Evolutionary conservation across 2,113 vertebrate species (phyloP).

Genomic region (Crotalus viridis): DNA sequence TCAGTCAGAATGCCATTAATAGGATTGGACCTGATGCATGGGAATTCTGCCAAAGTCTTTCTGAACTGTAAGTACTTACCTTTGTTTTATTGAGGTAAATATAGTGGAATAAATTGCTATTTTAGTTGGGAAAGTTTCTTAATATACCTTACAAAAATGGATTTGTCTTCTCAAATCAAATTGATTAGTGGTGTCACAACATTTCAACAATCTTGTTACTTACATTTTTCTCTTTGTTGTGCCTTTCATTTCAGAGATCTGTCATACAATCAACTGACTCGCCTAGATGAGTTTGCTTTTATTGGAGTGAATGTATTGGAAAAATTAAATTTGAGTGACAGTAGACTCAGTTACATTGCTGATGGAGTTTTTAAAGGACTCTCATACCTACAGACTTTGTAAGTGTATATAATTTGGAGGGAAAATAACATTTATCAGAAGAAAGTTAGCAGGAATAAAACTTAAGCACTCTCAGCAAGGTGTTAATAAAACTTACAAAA

Average conservation of each 20-base stretch:
- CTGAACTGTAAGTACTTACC: slow-evolving; percentile 87
- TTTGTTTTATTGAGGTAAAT: slow-evolving; percentile 26
- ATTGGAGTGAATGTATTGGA: slow-evolving; percentile 85
- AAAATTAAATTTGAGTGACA: slow-evolving; percentile 89
- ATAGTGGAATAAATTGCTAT: slow-evolving; percentile 11
- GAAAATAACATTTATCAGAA: not conserved
- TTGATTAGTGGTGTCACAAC: slow-evolving; percentile 21
- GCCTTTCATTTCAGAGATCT: slow-evolving; percentile 78
- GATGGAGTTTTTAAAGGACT: slow-evolving; percentile 90
- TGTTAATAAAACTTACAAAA: not conserved
- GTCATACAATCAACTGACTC: slow-evolving; percentile 91
- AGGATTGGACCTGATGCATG: slow-evolving; percentile 91
- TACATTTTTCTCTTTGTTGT: slow-evolving; percentile 21
- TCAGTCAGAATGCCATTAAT: slow-evolving; percentile 88
- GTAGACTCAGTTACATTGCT: slow-evolving; percentile 87
- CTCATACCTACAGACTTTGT: slow-evolving; percentile 85
- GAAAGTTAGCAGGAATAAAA: not conserved
- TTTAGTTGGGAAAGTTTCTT: slow-evolving; percentile 16
- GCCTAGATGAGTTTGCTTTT: slow-evolving; percentile 90
- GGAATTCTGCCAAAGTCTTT: slow-evolving; percentile 96
- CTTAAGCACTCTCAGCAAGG: not conserved
- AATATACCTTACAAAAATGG: not conserved
- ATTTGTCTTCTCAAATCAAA: slow-evolving; percentile 33
- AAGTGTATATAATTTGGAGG: slow-evolving; percentile 63
- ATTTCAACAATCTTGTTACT: slow-evolving; percentile 18